Evolutionary conservation across 2,797 vertebrate genomes (phyloP).

Genomic region (Silurus lanzhouensis): DNA sequence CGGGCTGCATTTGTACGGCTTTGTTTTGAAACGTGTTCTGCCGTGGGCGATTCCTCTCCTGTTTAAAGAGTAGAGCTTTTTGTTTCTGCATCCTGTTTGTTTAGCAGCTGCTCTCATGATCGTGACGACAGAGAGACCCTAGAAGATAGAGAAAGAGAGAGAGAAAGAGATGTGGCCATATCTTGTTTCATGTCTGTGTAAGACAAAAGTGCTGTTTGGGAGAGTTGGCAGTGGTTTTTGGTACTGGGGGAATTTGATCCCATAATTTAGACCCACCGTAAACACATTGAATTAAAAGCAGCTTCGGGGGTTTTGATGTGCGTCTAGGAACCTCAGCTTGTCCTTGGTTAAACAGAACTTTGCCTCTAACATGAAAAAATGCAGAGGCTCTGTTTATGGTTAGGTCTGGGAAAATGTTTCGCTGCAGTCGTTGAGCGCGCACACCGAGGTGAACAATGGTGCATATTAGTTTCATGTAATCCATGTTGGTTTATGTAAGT

Average conservation of each 20-base stretch:
- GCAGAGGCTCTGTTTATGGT: conserved; percentile 60
- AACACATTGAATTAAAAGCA: conserved; percentile 73
- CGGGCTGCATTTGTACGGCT: conserved; percentile 10
- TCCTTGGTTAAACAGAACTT: conserved; percentile 52
- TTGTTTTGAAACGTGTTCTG: conserved; percentile 27
- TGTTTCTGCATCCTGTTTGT: conserved; percentile 52
- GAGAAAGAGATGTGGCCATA: conserved; percentile 52
- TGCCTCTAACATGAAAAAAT: conserved; percentile 58
- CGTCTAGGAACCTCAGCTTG: conserved; percentile 62
- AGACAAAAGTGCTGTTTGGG: conserved; percentile 64
- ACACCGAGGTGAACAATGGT: conserved; percentile 46
- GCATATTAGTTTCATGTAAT: conserved; percentile 38
- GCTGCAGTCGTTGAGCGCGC: conserved; percentile 43
- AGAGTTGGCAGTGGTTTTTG: conserved; percentile 65
- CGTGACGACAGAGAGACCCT: conserved; percentile 9
- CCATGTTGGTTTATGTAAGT: conserved; percentile 29
- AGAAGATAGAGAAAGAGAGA: conserved; percentile 49
- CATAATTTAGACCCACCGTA: conserved; percentile 74
- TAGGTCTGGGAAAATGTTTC: conserved; percentile 61
- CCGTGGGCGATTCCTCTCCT: conserved; percentile 10
- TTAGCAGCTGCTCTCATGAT: conserved; percentile 43
- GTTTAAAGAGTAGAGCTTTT: conserved; percentile 50
- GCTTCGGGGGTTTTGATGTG: conserved; percentile 61
- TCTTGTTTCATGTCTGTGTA: conserved; percentile 67
- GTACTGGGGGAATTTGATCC: conserved; percentile 69